Evolutionary conservation across 2,113 vertebrate genomes (phyloP).

Genomic region (Tauraco erythrolophus): DNA sequence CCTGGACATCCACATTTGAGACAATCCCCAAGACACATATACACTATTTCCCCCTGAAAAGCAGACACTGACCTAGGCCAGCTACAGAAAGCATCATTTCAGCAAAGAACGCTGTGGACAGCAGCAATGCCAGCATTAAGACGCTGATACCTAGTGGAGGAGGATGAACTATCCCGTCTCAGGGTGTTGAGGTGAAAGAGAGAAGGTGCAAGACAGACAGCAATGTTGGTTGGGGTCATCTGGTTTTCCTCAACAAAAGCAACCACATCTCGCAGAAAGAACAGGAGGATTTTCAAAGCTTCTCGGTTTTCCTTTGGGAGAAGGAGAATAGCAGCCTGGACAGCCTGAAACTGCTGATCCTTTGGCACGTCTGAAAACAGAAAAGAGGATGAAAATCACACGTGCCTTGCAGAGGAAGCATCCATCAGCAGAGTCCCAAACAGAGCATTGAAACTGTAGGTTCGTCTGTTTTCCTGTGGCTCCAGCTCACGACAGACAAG

Average conservation of each 20-base stretch:
- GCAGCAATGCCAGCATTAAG: not conserved
- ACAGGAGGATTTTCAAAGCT: constrained; percentile 84
- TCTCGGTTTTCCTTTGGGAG: constrained; percentile 88
- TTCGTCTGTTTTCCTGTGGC: not conserved
- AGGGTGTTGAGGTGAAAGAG: constrained; percentile 88
- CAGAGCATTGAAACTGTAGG: not conserved
- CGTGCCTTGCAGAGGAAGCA: not conserved
- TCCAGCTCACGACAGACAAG: not conserved
- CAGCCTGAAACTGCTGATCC: constrained; percentile 84
- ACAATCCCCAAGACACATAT: not conserved
- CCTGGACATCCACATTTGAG: not conserved
- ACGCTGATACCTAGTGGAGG: constrained; percentile 70
- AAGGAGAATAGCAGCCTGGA: constrained; percentile 86
- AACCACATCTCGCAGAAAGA: constrained; percentile 86
- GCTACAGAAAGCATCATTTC: not conserved
- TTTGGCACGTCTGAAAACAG: constrained; percentile 81
- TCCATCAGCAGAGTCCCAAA: not conserved
- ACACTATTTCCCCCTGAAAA: not conserved
- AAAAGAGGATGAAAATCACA: not conserved
- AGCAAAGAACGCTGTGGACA: not conserved
- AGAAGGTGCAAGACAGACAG: constrained; percentile 89
- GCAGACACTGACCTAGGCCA: not conserved
- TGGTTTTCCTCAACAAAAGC: constrained; percentile 86
- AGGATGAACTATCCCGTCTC: constrained; percentile 76
- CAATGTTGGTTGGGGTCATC: constrained; percentile 90